phyloP scores from a whole-genome alignment of 1,140 invertebrate genomes.

The Ceratoteleas bidentatus region DNA sequence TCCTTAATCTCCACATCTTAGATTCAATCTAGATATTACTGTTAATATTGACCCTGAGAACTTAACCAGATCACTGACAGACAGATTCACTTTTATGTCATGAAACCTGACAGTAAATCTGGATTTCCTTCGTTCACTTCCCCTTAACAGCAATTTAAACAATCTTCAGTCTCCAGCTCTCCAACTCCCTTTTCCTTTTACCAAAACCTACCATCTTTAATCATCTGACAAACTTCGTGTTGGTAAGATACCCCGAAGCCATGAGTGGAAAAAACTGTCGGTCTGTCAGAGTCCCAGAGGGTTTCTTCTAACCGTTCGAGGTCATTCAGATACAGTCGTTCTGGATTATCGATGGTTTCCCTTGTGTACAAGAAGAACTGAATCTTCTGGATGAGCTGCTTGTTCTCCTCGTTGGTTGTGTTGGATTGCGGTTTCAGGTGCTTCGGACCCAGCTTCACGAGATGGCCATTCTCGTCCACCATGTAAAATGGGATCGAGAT shows the following conservation, averaged over 20 bases:
- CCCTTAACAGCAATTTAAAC: too few relatives aligned
- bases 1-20: too few relatives aligned
- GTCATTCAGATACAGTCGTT: constrained; percentile 62
- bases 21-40: too few relatives aligned
- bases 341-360: constrained; percentile 6
- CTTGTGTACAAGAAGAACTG: constrained; percentile 41
- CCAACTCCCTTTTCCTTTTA: too few relatives aligned
- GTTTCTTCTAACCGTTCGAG: constrained; percentile 72
- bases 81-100: too few relatives aligned
- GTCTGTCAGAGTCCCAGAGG: constrained; percentile 75
- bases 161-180: too few relatives aligned
- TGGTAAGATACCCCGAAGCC: constrained; percentile 78
- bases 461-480: constrained; percentile 4
- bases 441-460: constrained; percentile 6
- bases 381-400: not conserved
- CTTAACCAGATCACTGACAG: too few relatives aligned
- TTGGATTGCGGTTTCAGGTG: not conserved
- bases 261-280: constrained; percentile 80
- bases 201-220: constrained; percentile 71
- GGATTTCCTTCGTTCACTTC: too few relatives aligned
- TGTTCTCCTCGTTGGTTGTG: not conserved
- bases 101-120: too few relatives aligned
- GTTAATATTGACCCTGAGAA: too few relatives aligned
- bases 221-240: constrained; percentile 65
- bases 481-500: constrained; percentile 24